Percentiles rank a stretch among this genome's conserved stretches.
phyloP scores from a whole-genome alignment of 2,113 vertebrate species.

The Probosciger aterrimus region DNA sequence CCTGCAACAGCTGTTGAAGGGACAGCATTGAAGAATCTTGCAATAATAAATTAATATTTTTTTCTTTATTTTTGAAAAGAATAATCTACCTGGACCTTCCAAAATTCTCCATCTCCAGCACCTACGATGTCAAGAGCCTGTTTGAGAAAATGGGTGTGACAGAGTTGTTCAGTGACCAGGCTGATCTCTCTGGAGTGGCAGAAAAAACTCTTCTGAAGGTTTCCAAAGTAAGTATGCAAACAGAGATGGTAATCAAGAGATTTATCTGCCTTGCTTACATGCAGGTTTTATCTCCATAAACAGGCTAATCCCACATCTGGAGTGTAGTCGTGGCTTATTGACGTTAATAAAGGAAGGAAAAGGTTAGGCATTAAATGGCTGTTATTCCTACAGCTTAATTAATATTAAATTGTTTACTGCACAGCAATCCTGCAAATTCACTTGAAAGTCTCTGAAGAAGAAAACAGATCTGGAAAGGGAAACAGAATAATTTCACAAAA shows the following conservation, averaged over 20 bases:
- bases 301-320: neutral
- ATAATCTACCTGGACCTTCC: constrained; percentile 68
- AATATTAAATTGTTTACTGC: neutral
- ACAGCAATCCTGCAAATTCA: neutral
- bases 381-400: neutral
- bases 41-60: neutral
- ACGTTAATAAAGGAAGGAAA: neutral
- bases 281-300: neutral
- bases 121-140: constrained; percentile 65
- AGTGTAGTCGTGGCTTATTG: neutral
- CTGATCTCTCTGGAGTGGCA: constrained; percentile 83
- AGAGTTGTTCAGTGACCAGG: constrained; percentile 72
- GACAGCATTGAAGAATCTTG: neutral
- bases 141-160: constrained; percentile 79
- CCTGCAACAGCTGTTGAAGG: neutral
- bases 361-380: neutral
- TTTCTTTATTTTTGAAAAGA: constrained; percentile 44
- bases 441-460: neutral
- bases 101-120: constrained; percentile 80
- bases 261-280: neutral
- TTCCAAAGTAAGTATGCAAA: constrained; percentile 73
- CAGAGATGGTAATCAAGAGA: neutral
- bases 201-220: constrained; percentile 25
- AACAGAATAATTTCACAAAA: neutral
- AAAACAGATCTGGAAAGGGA: neutral